These are phyloP conservation scores for Syngnathoides biaculeatus DNA, from an alignment of 2,113 vertebrate species.

Conservation along the genomic window DNA sequence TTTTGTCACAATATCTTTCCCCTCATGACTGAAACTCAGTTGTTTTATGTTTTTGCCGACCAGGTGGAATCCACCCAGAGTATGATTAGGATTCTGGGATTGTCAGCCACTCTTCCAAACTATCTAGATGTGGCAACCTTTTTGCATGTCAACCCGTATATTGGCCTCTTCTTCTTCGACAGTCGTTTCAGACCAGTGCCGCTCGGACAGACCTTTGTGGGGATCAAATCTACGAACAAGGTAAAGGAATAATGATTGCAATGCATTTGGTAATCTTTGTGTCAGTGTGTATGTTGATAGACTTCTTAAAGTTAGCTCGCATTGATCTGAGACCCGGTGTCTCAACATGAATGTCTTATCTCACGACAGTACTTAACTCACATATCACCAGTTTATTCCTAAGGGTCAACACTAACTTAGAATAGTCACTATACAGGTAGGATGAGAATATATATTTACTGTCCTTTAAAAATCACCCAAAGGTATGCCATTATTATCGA, in stretches of 20 bases:
- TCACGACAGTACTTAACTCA: too few species aligned
- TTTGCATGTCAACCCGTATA: constrained; percentile 93
- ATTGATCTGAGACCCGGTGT: not conserved
- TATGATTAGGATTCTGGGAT: constrained; percentile 96
- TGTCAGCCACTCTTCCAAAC: constrained; percentile 96
- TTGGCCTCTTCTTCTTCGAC: constrained; percentile 97
- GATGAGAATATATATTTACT: too few species aligned
- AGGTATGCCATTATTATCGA: too few species aligned
- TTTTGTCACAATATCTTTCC: not conserved
- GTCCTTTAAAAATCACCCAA: too few species aligned
- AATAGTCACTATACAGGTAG: too few species aligned
- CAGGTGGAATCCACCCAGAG: constrained; percentile 98
- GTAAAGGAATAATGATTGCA: constrained; percentile 58
- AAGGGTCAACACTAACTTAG: too few species aligned
- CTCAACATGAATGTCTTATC: too few species aligned
- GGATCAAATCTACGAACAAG: constrained; percentile 91
- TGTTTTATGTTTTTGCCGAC: constrained; percentile 2
- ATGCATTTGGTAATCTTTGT: not conserved
- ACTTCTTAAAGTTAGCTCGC: not conserved
- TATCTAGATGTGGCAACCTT: constrained; percentile 93
- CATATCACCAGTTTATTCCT: not conserved
- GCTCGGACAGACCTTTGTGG: constrained; percentile 92
- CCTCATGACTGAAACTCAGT: not conserved
- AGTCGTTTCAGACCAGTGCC: constrained; percentile 94
- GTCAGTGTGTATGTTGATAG: not conserved